Base-by-base conservation (phyloP, 2,797 vertebrate species). In the Microctenopoma lineatum region DNA sequence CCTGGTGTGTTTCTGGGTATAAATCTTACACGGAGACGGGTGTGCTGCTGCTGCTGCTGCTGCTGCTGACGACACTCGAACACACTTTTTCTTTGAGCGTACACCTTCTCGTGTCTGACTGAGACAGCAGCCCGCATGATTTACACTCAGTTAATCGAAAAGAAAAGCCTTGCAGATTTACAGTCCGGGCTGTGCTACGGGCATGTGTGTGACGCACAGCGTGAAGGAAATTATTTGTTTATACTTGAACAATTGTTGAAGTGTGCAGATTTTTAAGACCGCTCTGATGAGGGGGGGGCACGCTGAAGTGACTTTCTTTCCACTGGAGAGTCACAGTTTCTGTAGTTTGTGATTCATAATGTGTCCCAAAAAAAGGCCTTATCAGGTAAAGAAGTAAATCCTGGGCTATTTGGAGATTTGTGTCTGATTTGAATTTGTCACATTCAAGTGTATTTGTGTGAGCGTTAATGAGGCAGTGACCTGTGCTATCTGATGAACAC, bases 381-480 rank as follows among this genome's bases (percentile, higher is more conserved):
- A 41, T 53, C 41, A 48, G 57, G 21, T 70, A 18, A 59, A 42
- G 15, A 53, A 29, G 39, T 16, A 13, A 57, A 36, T 57, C 1
- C 0, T 70, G 4, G 48, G 52, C 62, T 64, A 46, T 73, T 63
- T 64, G 52, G 62, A 46, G 34, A 66, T 68, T 61, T 18, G 27
- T 52, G 45, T 79, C 77, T 77, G 58, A 85, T 86, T 80, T 83
- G 72, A 84, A 89, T 88, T 79, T 84, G 73, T 87, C 82, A 76
- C 83, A 75, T 84, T 68, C 63, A 59, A 80, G 80, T 83, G 80
- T 89, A 16, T 80, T 58, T 89, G 62, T 84, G 66, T 81, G 87
- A 81, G 87, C 85, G 90, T 90, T 94, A 92, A 93, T 90, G 89
- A 94, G 83, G 89, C 93, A 91, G 87, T 93, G 93, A 93, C 92